Evolutionary conservation across 2,113 vertebrate species (phyloP), one percentile per base, ranked within the genome.

Genomic region (Gymnorhina tibicen): DNA sequence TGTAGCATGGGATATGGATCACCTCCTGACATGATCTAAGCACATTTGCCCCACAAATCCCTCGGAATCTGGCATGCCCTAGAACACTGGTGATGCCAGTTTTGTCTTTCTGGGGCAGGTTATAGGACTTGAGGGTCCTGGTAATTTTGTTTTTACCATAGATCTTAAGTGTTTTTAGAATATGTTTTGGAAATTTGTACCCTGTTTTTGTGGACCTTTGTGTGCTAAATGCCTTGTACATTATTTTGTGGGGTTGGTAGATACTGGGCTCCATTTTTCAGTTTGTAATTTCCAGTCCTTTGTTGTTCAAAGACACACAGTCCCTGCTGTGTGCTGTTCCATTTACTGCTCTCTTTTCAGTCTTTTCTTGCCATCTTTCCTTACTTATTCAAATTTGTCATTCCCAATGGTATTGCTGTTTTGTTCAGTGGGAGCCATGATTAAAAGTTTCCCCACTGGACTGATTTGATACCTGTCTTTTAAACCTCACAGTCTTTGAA

Each of bases 241-340:
- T 79, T 69, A 76, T 84, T 94, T 92, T 69, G 59, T 63, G 33
- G 22, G 2, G 21, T 88, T 90, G n/a, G 47, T 86, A 62, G 46
- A 89, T 33, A 59, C 24, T 41, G 66, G 78, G 28, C 33, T 91
- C 58, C 23, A 35, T 91, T 85, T 84, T 92, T 84, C 60, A 59
- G 76, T 78, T 86, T 81, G 60, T 86, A 66, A 91, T 95, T 78
- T 95, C 60, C 60, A 91, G 59, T 89, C 28, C 60, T 95, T 87
- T 87, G 30, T 83, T 94, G 86, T 84, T 95, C 83, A 89, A 95
- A 96, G 93, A 81, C 64, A 80, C 30, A 35, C 13, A 63, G 89
- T 91, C 60, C 68, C 84, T 95, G 91, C 86, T 91, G 85, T 93
- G 88, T 86, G 55, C 91, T 77, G 79, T 92, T 93, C 78, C 82